phyloP scores from a whole-genome alignment of 2,888 invertebrate species.

The Spodoptera littoralis region DNA sequence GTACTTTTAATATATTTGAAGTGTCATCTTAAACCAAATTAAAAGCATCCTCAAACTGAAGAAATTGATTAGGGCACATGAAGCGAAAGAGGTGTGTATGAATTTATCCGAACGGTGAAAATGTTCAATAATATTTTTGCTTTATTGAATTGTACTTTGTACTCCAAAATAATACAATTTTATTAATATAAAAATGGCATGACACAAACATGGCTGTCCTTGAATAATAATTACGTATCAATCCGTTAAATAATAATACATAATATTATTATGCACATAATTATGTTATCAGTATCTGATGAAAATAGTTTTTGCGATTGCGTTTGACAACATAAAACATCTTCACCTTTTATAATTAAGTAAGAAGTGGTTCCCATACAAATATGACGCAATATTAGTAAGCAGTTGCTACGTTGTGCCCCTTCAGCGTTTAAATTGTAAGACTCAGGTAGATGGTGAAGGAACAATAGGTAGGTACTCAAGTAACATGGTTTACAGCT shows the following conservation, averaged over 20 bases:
- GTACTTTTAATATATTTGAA: no score
- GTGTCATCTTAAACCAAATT: no score
- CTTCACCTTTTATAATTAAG: constrained; percentile 25
- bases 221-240: constrained; percentile 19
- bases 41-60: no score
- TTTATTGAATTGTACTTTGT: no score
- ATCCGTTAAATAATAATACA: constrained; percentile 10
- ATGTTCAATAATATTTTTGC: no score
- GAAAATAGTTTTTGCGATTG: constrained; percentile 66
- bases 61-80: no score
- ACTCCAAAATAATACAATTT: no score
- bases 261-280: constrained; percentile 2
- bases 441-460: neutral
- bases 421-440: constrained; percentile 18
- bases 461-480: no score
- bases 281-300: constrained; percentile 49
- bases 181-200: constrained; percentile 10
- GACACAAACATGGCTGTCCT: constrained; percentile 6
- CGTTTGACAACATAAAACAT: constrained; percentile 38
- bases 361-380: constrained; percentile 30
- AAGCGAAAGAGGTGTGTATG: no score
- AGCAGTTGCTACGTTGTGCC: constrained; percentile 45
- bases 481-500: no score
- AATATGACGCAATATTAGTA: constrained; percentile 63
- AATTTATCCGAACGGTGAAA: no score